These are phyloP conservation scores for Chironomus tepperi DNA, from an alignment of 1,140 invertebrate genomes.

Conservation along the genomic window DNA sequence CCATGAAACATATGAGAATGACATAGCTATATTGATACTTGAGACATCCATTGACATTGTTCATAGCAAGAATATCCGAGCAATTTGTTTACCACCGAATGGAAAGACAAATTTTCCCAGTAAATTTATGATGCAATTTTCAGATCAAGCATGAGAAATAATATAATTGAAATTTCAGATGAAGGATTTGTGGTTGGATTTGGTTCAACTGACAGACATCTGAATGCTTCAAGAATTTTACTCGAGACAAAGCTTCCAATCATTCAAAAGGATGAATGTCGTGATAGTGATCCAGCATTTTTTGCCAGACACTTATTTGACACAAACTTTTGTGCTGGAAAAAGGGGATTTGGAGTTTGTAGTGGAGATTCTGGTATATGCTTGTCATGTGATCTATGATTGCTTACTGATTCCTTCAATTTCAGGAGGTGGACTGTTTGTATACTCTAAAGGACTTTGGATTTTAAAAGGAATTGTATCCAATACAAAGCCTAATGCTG, in stretches of 20 bases:
- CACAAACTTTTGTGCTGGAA: background rate
- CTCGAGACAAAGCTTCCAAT: background rate
- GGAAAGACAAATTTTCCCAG: background rate
- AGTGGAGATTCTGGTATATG: background rate
- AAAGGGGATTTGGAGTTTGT: background rate
- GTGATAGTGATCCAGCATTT: background rate
- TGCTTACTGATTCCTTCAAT: background rate
- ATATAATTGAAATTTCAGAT: background rate
- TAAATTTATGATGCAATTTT: too few species aligned
- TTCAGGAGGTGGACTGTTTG: background rate
- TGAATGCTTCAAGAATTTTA: background rate
- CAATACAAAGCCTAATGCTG: background rate
- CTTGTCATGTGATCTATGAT: background rate
- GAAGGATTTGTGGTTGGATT: background rate
- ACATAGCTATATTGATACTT: background rate
- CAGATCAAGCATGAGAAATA: background rate
- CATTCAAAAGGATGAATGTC: background rate
- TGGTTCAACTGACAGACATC: background rate
- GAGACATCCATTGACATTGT: background rate
- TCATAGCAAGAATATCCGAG: background rate
- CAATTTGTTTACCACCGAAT: background rate
- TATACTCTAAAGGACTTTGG: background rate
- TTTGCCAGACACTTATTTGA: background rate
- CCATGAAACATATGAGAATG: conserved; percentile 1
- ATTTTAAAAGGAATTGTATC: conserved; percentile 1